These are phyloP conservation scores for Chrysolina americana DNA, from an alignment of 2,888 invertebrate species.

Conservation along the genomic window DNA sequence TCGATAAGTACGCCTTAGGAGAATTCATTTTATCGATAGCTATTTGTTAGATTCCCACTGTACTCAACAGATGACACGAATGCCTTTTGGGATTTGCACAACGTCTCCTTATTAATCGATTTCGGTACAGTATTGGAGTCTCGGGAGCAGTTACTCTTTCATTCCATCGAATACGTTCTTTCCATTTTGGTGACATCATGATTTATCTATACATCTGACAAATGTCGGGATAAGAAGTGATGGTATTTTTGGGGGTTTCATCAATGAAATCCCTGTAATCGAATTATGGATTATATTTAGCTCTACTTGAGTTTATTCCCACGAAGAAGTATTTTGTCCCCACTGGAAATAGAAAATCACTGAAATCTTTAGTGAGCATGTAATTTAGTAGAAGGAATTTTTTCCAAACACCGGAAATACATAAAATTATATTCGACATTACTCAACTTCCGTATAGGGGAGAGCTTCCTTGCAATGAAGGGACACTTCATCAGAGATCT, in stretches of 20 bases:
- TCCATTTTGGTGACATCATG: constrained; percentile 33
- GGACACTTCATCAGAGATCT: too few species aligned
- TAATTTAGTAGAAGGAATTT: too few species aligned
- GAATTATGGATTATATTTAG: too few species aligned
- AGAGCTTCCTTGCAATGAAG: too few species aligned
- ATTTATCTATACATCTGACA: not conserved
- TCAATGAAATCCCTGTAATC: too few species aligned
- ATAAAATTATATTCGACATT: too few species aligned
- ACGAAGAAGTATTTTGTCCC: too few species aligned
- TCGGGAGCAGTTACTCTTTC: constrained; percentile 59
- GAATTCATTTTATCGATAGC: constrained; percentile 51
- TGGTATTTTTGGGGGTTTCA: not conserved
- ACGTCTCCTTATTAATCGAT: constrained; percentile 68
- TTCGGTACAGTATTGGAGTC: constrained; percentile 62
- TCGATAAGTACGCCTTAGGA: constrained; percentile 11
- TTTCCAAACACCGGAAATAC: too few species aligned
- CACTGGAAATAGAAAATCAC: too few species aligned
- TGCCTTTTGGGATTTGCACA: constrained; percentile 63
- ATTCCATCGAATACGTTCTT: constrained; percentile 54
- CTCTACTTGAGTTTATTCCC: too few species aligned
- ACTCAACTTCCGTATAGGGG: too few species aligned
- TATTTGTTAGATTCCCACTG: constrained; percentile 65
- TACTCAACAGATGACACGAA: constrained; percentile 67
- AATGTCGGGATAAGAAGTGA: not conserved
- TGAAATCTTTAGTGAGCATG: too few species aligned